A percentile compares a stretch with the other conserved stretches of the same genome.
phyloP scores from a whole-genome alignment of 2,113 vertebrate species.

The Xenus cinereus region DNA sequence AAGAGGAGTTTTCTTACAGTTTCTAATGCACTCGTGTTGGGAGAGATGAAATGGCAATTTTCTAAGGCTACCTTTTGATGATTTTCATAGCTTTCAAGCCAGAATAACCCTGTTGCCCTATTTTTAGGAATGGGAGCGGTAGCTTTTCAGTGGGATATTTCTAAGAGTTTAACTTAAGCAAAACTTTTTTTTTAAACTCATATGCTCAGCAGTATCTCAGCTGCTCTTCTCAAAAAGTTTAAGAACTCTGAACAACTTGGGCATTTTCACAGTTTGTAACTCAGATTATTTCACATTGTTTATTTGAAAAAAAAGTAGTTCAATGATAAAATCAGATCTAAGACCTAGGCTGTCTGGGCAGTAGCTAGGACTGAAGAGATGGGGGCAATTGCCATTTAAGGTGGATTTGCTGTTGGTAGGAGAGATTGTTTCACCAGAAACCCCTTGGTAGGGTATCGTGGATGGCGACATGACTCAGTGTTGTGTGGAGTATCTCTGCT shows the following conservation, averaged over 20 bases:
- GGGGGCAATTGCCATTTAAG: neutral
- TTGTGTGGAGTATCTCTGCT: neutral
- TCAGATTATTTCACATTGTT: neutral
- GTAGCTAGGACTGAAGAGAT: neutral
- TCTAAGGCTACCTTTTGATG: neutral
- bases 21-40: neutral
- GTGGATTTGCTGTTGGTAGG: neutral
- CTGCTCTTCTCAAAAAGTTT: neutral
- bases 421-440: neutral
- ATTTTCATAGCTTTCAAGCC: neutral
- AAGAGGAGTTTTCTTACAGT: neutral
- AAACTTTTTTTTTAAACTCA: neutral
- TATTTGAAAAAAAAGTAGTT: neutral
- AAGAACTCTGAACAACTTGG: neutral
- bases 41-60: neutral
- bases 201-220: neutral
- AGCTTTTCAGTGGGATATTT: neutral
- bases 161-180: neutral
- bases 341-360: neutral
- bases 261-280: neutral
- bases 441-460: neutral
- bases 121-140: neutral
- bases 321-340: neutral
- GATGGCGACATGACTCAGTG: neutral
- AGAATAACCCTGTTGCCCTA: neutral